Base-by-base conservation (phyloP, 2,113 vertebrate species). In the Dolichallabes microphthalmus region DNA sequence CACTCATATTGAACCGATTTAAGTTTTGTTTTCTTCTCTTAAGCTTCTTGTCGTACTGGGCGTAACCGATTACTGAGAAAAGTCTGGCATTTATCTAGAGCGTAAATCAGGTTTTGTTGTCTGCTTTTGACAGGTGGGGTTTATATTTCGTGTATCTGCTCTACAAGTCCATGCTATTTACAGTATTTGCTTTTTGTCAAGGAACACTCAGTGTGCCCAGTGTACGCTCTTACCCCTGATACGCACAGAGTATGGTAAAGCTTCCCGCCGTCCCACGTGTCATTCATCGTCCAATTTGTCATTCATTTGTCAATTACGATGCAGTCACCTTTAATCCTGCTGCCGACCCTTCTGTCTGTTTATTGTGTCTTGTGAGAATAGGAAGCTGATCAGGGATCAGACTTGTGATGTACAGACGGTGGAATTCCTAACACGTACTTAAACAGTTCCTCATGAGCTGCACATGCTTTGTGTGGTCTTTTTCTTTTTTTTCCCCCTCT, bases 361-460 rank as follows among this genome's bases (percentile, higher is more conserved):
- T 25, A 30, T 77, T 64, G 19, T 17, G 20, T 69, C 66, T 60
- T 68, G 27, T 83, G 27, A 35, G 30, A 77, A 55, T 17, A 82
- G 60, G 53, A 13, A 69, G 52, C 27, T 15, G 30, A 75, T 19
- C 66, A 53, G 80, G 12, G 32, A n/a, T 30, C n/a, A 63, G 63
- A 87, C 57, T 71, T 68, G 66, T 82, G 74, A 86, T 78, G 68
- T 69, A 63, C 82, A 85, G 82, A 84, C 39, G 19, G 64, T 76
- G 71, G 79, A 86, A 88, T 88, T 84, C 73, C 25, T 86, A 84
- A 73, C 82, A 88, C 57, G 32, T 75, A 69, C 69, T 86, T 89
- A 84, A 87, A 80, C 32, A 61, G 83, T 85, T 88, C 88, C 88
- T 88, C 71, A 69, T 88, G 85, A 85, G 58, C 82, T 1, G n/a